Base-by-base conservation (phyloP, 2,888 invertebrate species). In the Calliscelio sp. region DNA sequence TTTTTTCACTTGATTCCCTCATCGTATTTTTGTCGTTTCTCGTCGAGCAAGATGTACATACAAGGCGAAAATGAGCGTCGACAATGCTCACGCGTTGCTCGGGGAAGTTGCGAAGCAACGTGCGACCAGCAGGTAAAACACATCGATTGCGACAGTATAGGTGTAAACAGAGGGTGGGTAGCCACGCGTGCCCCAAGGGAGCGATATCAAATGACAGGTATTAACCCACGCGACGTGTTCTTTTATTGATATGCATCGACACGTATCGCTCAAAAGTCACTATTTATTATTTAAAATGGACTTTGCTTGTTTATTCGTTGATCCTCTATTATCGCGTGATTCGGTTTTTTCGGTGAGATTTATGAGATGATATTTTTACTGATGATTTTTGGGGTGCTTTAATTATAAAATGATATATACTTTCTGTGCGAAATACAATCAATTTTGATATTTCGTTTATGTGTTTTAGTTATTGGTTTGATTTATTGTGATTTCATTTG, bases 171-270 rank as follows among this genome's bases (percentile, higher is more conserved):
- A 73, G 81, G 57, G 82, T 77, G 68, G 49, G 53, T 44, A 41
- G 61, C 68, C 61, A 74, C 81, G 44, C 61, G 63, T 63, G 22
- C 25, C 74, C 73, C 77, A 24, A 66, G 80, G 78, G 75, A 68
- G 57, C 51, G 71, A 63, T 77, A 66, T 70, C 75, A 70, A 74
- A 70, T 77, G 75, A 75, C 81, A 79, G 68, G 77, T 80, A 85
- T 85, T 83, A 85, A 80, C 73, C 73, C 32, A 18, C 38, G 46
- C 77, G 35, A 38, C 57, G 66, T 73, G 57, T 74, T 63, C 70
- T 63, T 78, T 73, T 81, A 81, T 85, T 85, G 85, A 85, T 85
- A 85, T 85, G 81, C 85, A 81, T 85, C 85, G 74, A 85, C 81
- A 85, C 85, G 85, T 73, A 81, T 78, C 74, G 78, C 74, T 73